Conservation (phyloP, 2,888 invertebrate species). For the Leuctra nigra region DNA sequence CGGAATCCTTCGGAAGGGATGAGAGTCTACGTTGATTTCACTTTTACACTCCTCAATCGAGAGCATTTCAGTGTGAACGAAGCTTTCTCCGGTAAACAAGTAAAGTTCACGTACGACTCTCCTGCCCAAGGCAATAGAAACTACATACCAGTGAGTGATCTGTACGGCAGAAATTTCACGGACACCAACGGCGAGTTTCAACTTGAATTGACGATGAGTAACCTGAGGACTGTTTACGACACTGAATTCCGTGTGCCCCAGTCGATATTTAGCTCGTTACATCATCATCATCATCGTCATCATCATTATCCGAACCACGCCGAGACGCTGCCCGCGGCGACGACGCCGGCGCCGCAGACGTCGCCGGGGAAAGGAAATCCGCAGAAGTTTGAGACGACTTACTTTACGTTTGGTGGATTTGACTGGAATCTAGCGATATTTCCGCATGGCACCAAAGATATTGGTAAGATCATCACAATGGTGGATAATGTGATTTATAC, state of each 20-base stretch:
- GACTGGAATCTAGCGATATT: slow-evolving; percentile 70
- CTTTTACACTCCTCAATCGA: slow-evolving; percentile 70
- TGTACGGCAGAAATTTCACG: slow-evolving; percentile 63
- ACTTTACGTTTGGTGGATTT: slow-evolving; percentile 72
- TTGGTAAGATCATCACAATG: slow-evolving; percentile 25
- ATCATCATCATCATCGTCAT: slow-evolving; percentile 33
- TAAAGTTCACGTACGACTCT: slow-evolving; percentile 57
- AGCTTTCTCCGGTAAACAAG: slow-evolving; percentile 59
- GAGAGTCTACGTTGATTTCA: slow-evolving; percentile 71
- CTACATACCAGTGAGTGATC: slow-evolving; percentile 63
- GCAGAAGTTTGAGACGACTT: slow-evolving; percentile 53
- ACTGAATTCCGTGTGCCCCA: slow-evolving; percentile 58
- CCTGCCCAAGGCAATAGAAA: slow-evolving; percentile 67
- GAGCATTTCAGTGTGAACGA: slow-evolving; percentile 80
- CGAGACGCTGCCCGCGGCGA: slow-evolving; percentile 25
- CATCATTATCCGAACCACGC: slow-evolving; percentile 23
- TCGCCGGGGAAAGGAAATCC: slow-evolving; percentile 22
- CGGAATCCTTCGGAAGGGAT: slow-evolving; percentile 67
- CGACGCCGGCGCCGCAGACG: neutral
- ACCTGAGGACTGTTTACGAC: slow-evolving; percentile 66
- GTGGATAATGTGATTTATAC: no score
- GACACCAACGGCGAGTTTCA: slow-evolving; percentile 76
- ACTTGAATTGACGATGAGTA: slow-evolving; percentile 69
- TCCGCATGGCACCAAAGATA: slow-evolving; percentile 52
- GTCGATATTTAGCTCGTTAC: slow-evolving; percentile 36